Base-by-base conservation (phyloP, 2,113 vertebrate genomes). In the Platysternon megacephalum region DNA sequence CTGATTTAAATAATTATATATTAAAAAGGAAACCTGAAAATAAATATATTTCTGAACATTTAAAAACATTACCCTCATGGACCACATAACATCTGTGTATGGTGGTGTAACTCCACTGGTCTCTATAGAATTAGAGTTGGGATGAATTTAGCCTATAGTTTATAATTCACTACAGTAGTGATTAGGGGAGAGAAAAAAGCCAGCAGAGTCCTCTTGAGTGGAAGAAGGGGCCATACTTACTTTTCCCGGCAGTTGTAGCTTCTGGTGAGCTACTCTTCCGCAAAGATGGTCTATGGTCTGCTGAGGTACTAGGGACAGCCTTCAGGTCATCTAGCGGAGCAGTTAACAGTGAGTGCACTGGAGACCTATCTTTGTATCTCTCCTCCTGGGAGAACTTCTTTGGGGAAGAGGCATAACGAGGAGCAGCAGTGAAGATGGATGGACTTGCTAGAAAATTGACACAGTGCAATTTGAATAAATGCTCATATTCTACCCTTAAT, bases 291-390 rank as follows among this genome's bases (percentile, higher is more conserved):
- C 89, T 88, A 2, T 92, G 95, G 2, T 87, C 92, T 44, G 92
- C 14, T 26, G 95, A 88, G 84, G 93, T 29, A 26, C 90, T n/a
- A 93, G 29, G 7, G 86, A 95, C 79, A 55, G 87, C 82, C 24
- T 53, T 51, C 10, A 90, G 85, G 52, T 84, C 88, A n/a, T 84
- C 93, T 1, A 74, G 72, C 39, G 79, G 97, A 96, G 97, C 56
- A 86, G 98, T 99, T 58, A 99, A 97, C 3, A 99, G 98, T 1
- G 96, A 97, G 87, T 99, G 98, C 28, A 99, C 98, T 8, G 99
- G 98, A 91, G 99, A 98, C 88, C 48, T 97, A 28, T 93, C 97
- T 91, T 97, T 97, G 80, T 21, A 51, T 35, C 92, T 92, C 39
- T 96, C 28, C 16, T 94, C 91, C 61, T 1, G 32, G 79, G 74